Evolutionary conservation across 2,888 invertebrate species (phyloP).

Genomic region (Macrosoma leucophasiata): DNA sequence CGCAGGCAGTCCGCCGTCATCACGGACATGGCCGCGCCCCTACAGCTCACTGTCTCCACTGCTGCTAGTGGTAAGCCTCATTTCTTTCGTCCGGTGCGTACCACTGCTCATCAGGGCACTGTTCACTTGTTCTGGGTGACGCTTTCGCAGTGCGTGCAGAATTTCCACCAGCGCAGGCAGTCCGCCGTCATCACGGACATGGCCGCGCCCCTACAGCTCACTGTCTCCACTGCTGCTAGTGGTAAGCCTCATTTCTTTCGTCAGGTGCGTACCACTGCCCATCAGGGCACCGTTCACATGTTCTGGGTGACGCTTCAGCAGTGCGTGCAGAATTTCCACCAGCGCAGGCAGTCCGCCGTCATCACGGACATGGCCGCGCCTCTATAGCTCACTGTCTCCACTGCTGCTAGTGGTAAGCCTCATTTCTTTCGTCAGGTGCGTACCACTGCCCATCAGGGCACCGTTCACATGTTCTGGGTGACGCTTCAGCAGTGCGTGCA

Average conservation of each 20-base stretch:
- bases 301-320: neutral
- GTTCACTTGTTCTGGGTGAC: neutral
- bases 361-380: neutral
- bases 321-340: neutral
- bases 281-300: conserved; percentile 3
- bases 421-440: neutral
- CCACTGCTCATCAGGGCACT: conserved; percentile 3
- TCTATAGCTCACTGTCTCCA: conserved; percentile 55
- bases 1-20: conserved; percentile 79
- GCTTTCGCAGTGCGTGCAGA: neutral
- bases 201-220: neutral
- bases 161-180: neutral
- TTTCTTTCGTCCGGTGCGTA: neutral
- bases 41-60: conserved; percentile 84
- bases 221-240: conserved; percentile 79
- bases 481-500: neutral
- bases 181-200: neutral
- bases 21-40: conserved; percentile 85
- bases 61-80: conserved; percentile 74
- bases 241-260: conserved; percentile 42
- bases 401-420: conserved; percentile 77
- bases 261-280: neutral
- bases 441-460: conserved; percentile 3
- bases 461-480: neutral
- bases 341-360: neutral